Conservation (phyloP, 2,888 invertebrate species). For the Hydropsyche betteni region DNA sequence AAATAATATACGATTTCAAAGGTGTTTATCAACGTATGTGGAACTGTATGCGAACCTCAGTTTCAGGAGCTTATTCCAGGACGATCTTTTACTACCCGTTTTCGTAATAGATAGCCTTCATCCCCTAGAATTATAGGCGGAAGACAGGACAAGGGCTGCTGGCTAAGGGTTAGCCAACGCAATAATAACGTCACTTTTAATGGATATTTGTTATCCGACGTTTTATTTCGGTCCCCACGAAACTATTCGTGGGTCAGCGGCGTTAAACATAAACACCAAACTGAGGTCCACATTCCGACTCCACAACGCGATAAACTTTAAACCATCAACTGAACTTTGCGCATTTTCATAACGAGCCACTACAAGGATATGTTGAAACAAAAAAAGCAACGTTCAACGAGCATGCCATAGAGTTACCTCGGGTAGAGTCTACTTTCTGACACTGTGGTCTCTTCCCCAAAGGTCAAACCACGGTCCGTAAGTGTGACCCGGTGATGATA, state of each 20-base stretch:
- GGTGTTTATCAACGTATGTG: background rate
- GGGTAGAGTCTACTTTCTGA: conserved; percentile 41
- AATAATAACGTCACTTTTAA: conserved; percentile 47
- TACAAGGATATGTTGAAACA: background rate
- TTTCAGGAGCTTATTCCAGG: conserved; percentile 19
- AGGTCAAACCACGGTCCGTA: conserved; percentile 91
- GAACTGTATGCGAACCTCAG: background rate
- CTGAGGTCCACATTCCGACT: conserved; percentile 18
- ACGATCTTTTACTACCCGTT: conserved; percentile 20
- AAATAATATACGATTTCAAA: too few relatives aligned
- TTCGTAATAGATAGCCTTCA: conserved; percentile 40
- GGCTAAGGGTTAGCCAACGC: conserved; percentile 32
- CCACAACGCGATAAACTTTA: conserved; percentile 2
- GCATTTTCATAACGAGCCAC: background rate
- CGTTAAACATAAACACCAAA: conserved; percentile 23
- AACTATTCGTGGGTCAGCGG: conserved; percentile 26
- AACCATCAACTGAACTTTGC: background rate
- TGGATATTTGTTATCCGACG: conserved; percentile 44
- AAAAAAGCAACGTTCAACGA: background rate
- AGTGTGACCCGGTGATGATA: conserved; percentile 72
- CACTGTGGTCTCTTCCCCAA: conserved; percentile 74
- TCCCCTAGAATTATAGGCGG: conserved; percentile 39
- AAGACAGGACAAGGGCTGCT: conserved; percentile 40
- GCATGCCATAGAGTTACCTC: conserved; percentile 8
- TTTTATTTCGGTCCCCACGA: conserved; percentile 33